Evolutionary conservation across 2,888 invertebrate genomes (phyloP).

Genomic region (Elmis aenea): DNA sequence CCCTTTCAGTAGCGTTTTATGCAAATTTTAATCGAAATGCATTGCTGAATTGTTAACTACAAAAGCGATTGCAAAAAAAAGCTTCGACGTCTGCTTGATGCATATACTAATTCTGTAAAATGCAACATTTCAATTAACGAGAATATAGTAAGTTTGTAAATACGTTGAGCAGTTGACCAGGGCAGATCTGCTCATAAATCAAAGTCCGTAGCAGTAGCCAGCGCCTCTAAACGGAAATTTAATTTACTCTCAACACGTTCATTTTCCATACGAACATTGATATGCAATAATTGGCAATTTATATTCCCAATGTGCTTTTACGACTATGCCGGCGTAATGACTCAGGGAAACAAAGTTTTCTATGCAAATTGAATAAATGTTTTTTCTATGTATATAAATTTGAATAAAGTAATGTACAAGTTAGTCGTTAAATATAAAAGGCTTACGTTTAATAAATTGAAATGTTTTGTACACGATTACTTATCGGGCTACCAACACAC

Average conservation of each 20-base stretch:
- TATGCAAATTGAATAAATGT: slow-evolving; percentile 27
- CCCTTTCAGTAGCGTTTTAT: too few relatives aligned
- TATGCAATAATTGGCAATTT: slow-evolving; percentile 38
- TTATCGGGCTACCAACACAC: too few relatives aligned
- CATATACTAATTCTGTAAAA: too few relatives aligned
- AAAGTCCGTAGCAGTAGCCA: slow-evolving; percentile 34
- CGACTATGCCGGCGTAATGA: slow-evolving; percentile 18
- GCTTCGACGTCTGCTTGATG: too few relatives aligned
- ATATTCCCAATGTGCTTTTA: slow-evolving; percentile 29
- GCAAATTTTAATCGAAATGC: too few relatives aligned
- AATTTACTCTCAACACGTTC: slow-evolving; percentile 38
- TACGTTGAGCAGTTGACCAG: slow-evolving; percentile 28
- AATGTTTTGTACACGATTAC: too few relatives aligned
- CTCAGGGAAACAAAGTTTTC: slow-evolving; percentile 32
- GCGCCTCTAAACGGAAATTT: slow-evolving; percentile 39
- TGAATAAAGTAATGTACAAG: too few relatives aligned
- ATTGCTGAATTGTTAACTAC: too few relatives aligned
- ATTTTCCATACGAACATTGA: slow-evolving; percentile 36
- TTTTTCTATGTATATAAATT: too few relatives aligned
- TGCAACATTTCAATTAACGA: neutral
- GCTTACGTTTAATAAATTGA: too few relatives aligned
- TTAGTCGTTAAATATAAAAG: too few relatives aligned
- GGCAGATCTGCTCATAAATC: slow-evolving; percentile 34
- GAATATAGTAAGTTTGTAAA: slow-evolving; percentile 15
- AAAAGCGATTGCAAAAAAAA: too few relatives aligned